These are phyloP conservation scores for Hippocampus kuda DNA, from an alignment of 2,797 vertebrate species.

Conservation along the genomic window DNA sequence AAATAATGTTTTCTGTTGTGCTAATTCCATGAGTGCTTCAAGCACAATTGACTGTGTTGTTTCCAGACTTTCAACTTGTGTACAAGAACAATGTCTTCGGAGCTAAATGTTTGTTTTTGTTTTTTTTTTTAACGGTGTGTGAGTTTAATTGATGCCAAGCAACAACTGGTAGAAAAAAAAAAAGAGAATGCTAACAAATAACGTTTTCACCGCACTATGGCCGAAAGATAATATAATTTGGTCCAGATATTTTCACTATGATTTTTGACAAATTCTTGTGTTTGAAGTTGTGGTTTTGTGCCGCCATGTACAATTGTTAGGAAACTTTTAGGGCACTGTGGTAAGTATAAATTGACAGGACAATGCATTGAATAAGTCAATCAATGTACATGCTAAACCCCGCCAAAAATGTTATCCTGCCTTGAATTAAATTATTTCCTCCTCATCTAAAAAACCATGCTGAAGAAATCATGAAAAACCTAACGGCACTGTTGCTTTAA, in stretches of 20 bases:
- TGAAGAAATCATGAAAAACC: neutral
- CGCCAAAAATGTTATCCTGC: no score
- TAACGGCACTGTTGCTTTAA: neutral
- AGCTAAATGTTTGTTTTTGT: neutral
- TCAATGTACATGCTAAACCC: no score
- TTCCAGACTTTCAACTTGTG: neutral
- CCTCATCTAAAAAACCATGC: neutral
- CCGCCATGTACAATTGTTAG: neutral
- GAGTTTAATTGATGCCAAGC: neutral
- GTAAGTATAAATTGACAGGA: neutral
- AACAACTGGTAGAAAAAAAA: neutral
- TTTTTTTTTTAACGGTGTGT: neutral
- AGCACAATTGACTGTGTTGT: neutral
- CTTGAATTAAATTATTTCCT: neutral
- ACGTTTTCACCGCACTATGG: neutral
- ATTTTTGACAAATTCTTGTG: neutral
- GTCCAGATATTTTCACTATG: neutral
- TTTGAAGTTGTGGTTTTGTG: neutral
- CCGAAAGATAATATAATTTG: neutral
- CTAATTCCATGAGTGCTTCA: neutral
- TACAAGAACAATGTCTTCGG: neutral
- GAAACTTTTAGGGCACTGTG: neutral
- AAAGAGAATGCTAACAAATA: neutral
- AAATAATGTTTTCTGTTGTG: conserved; percentile 1
- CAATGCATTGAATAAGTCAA: no score